phyloP scores from a whole-genome alignment of 2,888 invertebrate genomes.

The Drosophila mimica region DNA sequence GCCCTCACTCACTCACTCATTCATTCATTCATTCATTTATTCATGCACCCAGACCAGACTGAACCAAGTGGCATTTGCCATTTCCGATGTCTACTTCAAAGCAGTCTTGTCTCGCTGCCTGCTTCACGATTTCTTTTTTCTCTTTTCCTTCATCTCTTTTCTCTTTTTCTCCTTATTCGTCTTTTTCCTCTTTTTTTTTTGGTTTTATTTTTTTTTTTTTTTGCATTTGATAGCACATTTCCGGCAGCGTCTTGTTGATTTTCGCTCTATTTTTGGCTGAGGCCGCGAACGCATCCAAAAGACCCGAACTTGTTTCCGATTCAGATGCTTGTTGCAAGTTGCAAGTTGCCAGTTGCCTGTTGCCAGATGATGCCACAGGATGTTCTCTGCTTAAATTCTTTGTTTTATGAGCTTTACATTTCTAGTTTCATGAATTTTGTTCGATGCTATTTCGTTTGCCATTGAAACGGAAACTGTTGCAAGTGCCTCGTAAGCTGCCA shows the following conservation, averaged over 20 bases:
- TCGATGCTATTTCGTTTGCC: background rate
- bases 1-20: conserved; percentile 10
- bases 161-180: background rate
- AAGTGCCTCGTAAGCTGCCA: background rate
- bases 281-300: conserved; percentile 26
- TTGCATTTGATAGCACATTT: conserved; percentile 61
- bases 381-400: background rate
- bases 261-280: conserved; percentile 61
- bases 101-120: conserved; percentile 24
- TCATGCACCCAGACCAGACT: conserved; percentile 3
- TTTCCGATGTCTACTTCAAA: conserved; percentile 63
- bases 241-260: conserved; percentile 57
- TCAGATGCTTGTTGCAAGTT: background rate
- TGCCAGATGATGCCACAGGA: background rate
- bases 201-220: conserved; percentile 13
- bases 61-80: conserved; percentile 52
- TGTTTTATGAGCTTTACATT: background rate
- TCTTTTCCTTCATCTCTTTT: background rate
- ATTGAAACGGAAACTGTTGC: background rate
- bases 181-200: conserved; percentile 1
- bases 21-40: conserved; percentile 3
- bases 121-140: conserved; percentile 16
- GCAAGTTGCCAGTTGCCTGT: background rate
- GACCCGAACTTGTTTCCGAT: conserved; percentile 13
- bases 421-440: background rate